These are phyloP conservation scores for Actinernus sp. DNA, from an alignment of 92 coral and sea anemone genomes.

Conservation along the genomic window DNA sequence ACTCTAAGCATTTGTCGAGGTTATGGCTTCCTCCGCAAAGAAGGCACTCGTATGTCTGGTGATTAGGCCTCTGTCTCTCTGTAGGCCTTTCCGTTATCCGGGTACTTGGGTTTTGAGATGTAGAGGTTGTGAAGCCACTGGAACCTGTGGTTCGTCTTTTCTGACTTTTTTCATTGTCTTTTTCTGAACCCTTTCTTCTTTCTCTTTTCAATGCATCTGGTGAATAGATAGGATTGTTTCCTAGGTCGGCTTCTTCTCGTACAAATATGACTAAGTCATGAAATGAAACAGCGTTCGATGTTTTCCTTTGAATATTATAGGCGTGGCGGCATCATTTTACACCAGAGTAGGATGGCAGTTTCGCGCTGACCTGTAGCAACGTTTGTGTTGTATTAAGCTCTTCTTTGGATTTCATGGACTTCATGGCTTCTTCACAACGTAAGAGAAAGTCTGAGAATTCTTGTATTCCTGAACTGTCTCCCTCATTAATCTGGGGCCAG, in stretches of 20 bases:
- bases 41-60: no score
- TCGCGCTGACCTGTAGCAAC: constrained; percentile 24
- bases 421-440: constrained; percentile 62
- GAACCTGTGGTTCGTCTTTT: no score
- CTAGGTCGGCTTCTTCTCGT: constrained; percentile 74
- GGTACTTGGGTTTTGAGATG: no score
- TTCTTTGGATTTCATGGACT: constrained; percentile 37
- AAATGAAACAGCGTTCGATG: constrained; percentile 15
- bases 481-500: constrained; percentile 71
- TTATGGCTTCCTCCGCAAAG: neutral
- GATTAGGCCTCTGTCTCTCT: no score
- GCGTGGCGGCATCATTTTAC: constrained; percentile 75
- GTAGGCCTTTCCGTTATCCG: no score
- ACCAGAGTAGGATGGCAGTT: constrained; percentile 61
- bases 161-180: no score
- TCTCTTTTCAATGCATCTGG: constrained; percentile 51
- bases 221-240: constrained; percentile 73
- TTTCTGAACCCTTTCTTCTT: constrained; percentile 48
- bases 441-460: constrained; percentile 68
- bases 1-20: neutral
- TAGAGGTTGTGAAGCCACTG: no score
- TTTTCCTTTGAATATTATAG: constrained; percentile 33
- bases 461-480: constrained; percentile 59
- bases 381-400: constrained; percentile 60
- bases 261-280: constrained; percentile 52